Conservation (phyloP, 1,140 invertebrate species). For the Cotesia chilonis region DNA sequence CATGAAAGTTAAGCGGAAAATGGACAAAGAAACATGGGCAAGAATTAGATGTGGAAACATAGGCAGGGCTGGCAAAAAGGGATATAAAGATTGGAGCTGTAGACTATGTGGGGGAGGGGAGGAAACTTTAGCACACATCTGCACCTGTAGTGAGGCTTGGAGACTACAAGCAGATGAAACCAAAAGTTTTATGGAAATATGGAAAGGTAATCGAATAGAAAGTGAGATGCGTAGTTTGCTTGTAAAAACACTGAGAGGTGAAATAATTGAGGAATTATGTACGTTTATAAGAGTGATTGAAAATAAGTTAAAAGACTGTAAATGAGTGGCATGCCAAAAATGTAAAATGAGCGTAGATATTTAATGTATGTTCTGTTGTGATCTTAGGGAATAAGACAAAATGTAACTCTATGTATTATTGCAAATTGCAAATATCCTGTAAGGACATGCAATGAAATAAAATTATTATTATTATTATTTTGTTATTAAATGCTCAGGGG, state of each 20-base stretch:
- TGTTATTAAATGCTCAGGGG: too few species aligned
- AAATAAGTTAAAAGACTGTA: not conserved
- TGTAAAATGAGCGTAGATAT: too few species aligned
- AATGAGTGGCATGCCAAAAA: too few species aligned
- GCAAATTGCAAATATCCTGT: too few species aligned
- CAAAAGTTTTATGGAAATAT: not conserved
- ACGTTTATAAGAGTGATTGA: not conserved
- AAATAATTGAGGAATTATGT: not conserved
- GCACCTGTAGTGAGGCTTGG: not conserved
- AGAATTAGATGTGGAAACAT: constrained; percentile 23
- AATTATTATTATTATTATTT: too few species aligned
- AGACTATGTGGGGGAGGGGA: not conserved
- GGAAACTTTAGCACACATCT: constrained; percentile 12
- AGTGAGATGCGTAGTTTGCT: not conserved
- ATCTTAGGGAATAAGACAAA: too few species aligned
- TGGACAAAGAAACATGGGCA: not conserved
- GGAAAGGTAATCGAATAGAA: not conserved
- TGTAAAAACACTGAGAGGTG: not conserved
- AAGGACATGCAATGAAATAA: too few species aligned
- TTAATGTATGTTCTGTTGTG: too few species aligned
- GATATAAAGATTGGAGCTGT: not conserved
- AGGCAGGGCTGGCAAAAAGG: not conserved
- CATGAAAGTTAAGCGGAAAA: not conserved
- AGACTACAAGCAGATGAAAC: not conserved
- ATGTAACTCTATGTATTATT: too few species aligned